These are phyloP conservation scores for Panthera uncia DNA, from an alignment of 2,113 vertebrate genomes.

Conservation along the genomic window DNA sequence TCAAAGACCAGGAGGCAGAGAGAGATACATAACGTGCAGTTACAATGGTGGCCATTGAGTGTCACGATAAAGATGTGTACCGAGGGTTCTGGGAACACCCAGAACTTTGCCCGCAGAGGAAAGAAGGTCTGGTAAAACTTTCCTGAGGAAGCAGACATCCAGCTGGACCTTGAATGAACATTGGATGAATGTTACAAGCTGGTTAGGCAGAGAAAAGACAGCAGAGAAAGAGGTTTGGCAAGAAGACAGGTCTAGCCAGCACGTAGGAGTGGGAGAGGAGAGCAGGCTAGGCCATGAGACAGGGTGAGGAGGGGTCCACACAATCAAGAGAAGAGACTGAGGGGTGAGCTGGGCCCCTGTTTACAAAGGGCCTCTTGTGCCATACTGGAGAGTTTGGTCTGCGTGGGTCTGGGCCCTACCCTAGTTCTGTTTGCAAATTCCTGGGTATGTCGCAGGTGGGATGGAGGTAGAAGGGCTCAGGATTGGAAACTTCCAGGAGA, in stretches of 20 bases:
- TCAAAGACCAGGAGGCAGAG: neutral
- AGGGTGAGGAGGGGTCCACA: neutral
- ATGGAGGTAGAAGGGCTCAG: neutral
- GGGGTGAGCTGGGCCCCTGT: neutral
- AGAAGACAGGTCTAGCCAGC: neutral
- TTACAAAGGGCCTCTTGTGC: neutral
- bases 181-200: neutral
- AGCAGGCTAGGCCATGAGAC: neutral
- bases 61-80: neutral
- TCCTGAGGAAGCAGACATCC: neutral
- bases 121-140: neutral
- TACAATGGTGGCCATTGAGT: neutral
- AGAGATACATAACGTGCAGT: rapidly evolving
- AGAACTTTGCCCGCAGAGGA: neutral
- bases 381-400: neutral
- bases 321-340: neutral
- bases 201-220: neutral
- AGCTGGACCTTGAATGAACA: neutral
- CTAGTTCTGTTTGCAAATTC: neutral
- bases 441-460: neutral
- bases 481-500: neutral
- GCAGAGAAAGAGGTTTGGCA: neutral
- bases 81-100: neutral
- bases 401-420: neutral
- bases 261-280: neutral